These are phyloP conservation scores for Oasisia sp. DNA, from an alignment of 2,888 invertebrate species.

Conservation along the genomic window DNA sequence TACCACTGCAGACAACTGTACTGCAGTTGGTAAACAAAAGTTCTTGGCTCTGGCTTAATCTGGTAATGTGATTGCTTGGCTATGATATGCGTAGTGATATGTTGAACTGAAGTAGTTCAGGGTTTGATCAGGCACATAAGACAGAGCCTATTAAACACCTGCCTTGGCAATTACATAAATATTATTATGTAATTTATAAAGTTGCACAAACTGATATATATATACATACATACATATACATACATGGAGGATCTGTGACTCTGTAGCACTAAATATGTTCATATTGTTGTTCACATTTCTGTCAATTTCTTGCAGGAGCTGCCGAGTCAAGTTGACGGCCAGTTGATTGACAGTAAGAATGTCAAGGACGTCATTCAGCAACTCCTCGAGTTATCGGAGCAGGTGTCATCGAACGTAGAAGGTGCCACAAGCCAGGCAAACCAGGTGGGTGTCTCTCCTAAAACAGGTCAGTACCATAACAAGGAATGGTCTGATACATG, in stretches of 20 bases:
- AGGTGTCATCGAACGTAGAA: conserved; percentile 32
- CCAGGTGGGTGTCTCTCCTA: conserved; percentile 25
- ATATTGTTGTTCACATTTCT: neutral
- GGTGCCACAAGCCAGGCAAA: conserved; percentile 27
- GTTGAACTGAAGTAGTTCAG: too few relatives aligned
- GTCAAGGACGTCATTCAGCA: conserved; percentile 52
- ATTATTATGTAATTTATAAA: too few relatives aligned
- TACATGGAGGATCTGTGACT: neutral
- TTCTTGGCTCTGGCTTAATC: too few relatives aligned
- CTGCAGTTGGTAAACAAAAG: too few relatives aligned
- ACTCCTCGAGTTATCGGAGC: conserved; percentile 50
- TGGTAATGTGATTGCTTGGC: too few relatives aligned
- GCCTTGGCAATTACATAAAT: too few relatives aligned
- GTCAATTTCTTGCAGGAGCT: conserved; percentile 32
- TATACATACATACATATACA: neutral
- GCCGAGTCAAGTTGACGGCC: conserved; percentile 36
- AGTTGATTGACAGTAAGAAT: conserved; percentile 8
- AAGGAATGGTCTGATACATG: neutral
- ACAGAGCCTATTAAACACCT: too few relatives aligned
- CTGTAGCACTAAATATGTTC: neutral
- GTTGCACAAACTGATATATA: too few relatives aligned
- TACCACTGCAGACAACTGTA: too few relatives aligned
- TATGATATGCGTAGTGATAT: too few relatives aligned
- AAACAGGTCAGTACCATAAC: neutral
- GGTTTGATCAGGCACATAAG: too few relatives aligned